Base-by-base conservation (phyloP, 2,113 vertebrate species). In the Tangachromis dhanisi region DNA sequence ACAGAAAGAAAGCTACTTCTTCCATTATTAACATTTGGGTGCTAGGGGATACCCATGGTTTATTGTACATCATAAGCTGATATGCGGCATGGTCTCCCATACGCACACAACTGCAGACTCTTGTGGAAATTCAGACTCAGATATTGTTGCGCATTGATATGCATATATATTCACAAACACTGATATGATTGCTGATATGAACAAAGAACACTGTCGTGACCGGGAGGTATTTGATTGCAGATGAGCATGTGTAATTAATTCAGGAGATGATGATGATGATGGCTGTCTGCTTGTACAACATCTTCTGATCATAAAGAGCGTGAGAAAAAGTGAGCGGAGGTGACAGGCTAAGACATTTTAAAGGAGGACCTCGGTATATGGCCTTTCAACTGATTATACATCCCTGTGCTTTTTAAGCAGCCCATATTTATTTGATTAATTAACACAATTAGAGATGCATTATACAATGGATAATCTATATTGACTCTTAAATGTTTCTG, bases 21-120 rank as follows among this genome's bases (percentile, higher is more conserved):
- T 94, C 42, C 86, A 95, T 95, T 93, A 95, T 95, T 95, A 90
- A 94, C 84, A 84, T 54, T 16, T 76, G 83, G 91, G 76, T 87
- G 91, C 89, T 66, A 51, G 35, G 88, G 90, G 90, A 89, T 49
- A 85, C 7, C 78, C 47, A 78, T 81, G 82, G 81, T 40, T 88
- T 83, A 90, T 89, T 89, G 35, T 85, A 59, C 68, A 89, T 83
- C 82, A 86, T 83, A 71, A 54, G 40, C 63, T 73, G 57, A 66
- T 81, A 80, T 49, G 21, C 59, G 57, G 49, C 53, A 80, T 71
- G 61, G 79, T 86, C 51, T 83, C 33, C 81, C 63, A 54, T 24
- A 57, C 21, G 53, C 76, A 86, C 81, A 80, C 73, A 89, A 59
- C 42, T 51, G 38, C 17, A n/a, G 3, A 66, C 17, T 59, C n/a